A percentile compares a stretch with the other conserved stretches of the same genome.
Conservation (phyloP, 2,797 vertebrate species). For the Spinus pinus region DNA sequence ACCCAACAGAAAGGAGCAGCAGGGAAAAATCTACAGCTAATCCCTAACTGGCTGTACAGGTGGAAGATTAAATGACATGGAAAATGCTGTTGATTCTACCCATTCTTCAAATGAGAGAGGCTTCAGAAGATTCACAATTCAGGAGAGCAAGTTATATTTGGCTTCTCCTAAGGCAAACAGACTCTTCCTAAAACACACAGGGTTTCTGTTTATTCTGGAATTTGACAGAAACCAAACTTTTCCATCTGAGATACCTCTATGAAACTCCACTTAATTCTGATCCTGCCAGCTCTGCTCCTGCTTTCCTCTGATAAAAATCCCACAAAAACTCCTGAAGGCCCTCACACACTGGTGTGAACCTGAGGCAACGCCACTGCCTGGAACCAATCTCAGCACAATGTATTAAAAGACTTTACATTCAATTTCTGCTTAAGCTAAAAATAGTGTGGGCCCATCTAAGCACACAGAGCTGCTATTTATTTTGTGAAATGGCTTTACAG, state of each 20-base stretch:
- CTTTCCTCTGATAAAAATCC: neutral
- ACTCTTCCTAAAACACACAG: neutral
- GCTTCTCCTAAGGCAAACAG: neutral
- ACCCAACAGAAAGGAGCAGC: neutral
- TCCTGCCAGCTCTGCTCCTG: neutral
- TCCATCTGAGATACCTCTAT: neutral
- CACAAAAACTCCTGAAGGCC: neutral
- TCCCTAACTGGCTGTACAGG: neutral
- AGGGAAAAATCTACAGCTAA: neutral
- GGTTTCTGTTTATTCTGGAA: neutral
- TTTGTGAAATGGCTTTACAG: constrained; percentile 39
- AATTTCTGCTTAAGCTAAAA: constrained; percentile 31
- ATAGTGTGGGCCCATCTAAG: constrained; percentile 22
- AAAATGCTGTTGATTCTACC: neutral
- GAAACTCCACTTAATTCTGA: neutral
- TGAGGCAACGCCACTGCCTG: constrained; percentile 3
- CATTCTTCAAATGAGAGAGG: neutral
- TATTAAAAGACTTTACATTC: constrained; percentile 3
- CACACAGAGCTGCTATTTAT: constrained; percentile 38
- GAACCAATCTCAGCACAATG: constrained; percentile 25
- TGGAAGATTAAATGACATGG: neutral
- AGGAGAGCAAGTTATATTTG: neutral
- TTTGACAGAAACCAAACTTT: neutral
- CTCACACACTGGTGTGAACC: neutral
- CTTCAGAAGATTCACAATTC: neutral